Evolutionary conservation across 2,113 vertebrate genomes (phyloP).

Genomic region (Lates calcarifer): DNA sequence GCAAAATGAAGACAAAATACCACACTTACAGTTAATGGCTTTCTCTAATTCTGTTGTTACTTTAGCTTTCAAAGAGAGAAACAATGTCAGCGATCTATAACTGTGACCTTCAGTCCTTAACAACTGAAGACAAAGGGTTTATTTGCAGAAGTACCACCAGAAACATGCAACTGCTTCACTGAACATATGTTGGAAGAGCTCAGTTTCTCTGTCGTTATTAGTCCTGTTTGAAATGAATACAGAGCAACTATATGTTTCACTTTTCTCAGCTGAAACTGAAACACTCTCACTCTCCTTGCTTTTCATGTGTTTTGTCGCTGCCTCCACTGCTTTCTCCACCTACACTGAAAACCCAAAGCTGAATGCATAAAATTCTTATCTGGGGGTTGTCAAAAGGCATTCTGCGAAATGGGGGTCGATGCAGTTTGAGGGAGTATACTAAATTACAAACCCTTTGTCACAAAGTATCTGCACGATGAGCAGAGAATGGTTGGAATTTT

Average conservation of each 20-base stretch:
- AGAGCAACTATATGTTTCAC: neutral
- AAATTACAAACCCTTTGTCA: constrained; percentile 5
- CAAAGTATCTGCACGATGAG: constrained; percentile 22
- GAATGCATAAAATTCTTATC: neutral
- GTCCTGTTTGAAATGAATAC: neutral
- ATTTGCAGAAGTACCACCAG: neutral
- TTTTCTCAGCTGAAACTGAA: constrained; percentile 28
- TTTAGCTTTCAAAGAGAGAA: constrained; percentile 5
- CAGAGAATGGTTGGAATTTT: constrained; percentile 42
- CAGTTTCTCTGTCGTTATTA: neutral
- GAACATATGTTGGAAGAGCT: neutral
- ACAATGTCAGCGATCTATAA: neutral
- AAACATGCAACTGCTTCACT: neutral
- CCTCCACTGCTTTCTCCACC: constrained; percentile 12
- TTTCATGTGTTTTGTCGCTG: neutral
- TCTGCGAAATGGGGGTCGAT: neutral
- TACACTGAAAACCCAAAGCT: constrained; percentile 13
- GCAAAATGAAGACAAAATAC: neutral
- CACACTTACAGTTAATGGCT: neutral
- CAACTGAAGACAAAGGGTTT: neutral
- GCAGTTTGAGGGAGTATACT: neutral
- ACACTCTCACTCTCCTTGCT: constrained; percentile 6
- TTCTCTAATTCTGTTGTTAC: neutral
- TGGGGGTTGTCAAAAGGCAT: neutral
- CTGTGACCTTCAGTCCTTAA: neutral